phyloP scores from a whole-genome alignment of 2,888 invertebrate genomes.

The Proisotoma minuta region DNA sequence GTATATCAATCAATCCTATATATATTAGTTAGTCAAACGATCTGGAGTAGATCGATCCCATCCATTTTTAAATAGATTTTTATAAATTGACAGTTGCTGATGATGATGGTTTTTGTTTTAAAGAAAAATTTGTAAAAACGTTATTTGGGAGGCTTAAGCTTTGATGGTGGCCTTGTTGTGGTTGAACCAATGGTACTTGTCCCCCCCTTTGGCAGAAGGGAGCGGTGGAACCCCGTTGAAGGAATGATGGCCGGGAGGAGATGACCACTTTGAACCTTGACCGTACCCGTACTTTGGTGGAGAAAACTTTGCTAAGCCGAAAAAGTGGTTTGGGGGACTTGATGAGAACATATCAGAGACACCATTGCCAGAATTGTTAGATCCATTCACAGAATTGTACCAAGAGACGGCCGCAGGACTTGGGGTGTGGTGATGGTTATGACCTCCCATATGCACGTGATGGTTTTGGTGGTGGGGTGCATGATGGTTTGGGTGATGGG shows the following conservation, averaged over 20 bases:
- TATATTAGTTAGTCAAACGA: not conserved
- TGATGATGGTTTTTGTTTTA: not conserved
- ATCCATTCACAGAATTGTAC: constrained; percentile 40
- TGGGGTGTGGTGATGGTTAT: constrained; percentile 33
- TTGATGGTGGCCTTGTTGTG: constrained; percentile 43
- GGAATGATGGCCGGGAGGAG: constrained; percentile 33
- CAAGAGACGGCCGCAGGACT: constrained; percentile 44
- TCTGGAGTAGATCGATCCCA: not conserved
- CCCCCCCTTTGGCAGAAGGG: constrained; percentile 38
- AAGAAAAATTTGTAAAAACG: not conserved
- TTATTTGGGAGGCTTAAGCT: constrained; percentile 26
- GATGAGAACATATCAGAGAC: constrained; percentile 36
- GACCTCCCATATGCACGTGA: constrained; percentile 26
- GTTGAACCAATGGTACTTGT: constrained; percentile 46
- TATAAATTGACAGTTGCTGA: not conserved
- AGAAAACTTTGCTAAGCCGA: constrained; percentile 42
- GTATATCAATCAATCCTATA: too few relatives aligned
- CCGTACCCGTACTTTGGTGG: constrained; percentile 43
- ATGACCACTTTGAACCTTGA: constrained; percentile 40
- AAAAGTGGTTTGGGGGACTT: constrained; percentile 42
- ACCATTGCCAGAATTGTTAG: constrained; percentile 9
- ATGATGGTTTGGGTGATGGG: constrained; percentile 23
- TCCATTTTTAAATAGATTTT: not conserved
- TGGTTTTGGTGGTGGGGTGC: constrained; percentile 21
- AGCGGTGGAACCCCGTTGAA: constrained; percentile 31